Conservation (phyloP, 2,113 vertebrate species). For the Ceratotherium simum region DNA sequence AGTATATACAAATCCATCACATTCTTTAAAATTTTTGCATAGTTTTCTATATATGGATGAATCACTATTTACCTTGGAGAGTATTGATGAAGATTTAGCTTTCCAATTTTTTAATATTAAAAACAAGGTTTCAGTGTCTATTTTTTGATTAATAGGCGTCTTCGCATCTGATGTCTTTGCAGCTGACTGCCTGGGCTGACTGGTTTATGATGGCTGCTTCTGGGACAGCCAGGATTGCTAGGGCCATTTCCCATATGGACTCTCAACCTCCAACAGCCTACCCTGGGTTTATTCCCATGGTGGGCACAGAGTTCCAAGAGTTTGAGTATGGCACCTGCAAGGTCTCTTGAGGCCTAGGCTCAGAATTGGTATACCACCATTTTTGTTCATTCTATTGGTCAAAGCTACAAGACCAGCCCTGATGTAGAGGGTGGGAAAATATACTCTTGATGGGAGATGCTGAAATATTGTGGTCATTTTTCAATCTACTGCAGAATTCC, state of each 20-base stretch:
- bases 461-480: background rate
- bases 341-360: background rate
- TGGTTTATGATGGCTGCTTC: background rate
- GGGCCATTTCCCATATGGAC: background rate
- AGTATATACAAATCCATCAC: background rate
- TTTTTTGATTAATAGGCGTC: slow-evolving; percentile 6
- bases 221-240: background rate
- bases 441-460: background rate
- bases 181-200: background rate
- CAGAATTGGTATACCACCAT: background rate
- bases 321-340: background rate
- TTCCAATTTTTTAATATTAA: slow-evolving; percentile 39
- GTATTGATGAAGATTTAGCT: background rate
- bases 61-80: background rate
- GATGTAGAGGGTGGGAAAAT: background rate
- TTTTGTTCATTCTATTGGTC: background rate
- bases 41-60: background rate
- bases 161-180: background rate
- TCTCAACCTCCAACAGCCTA: background rate
- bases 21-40: slow-evolving; percentile 9
- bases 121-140: slow-evolving; percentile 10
- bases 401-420: background rate
- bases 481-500: background rate
- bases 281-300: background rate
- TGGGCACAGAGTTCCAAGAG: background rate